Evolutionary conservation across 2,888 invertebrate species (phyloP).

Genomic region (Acanthosepion lycidas): DNA sequence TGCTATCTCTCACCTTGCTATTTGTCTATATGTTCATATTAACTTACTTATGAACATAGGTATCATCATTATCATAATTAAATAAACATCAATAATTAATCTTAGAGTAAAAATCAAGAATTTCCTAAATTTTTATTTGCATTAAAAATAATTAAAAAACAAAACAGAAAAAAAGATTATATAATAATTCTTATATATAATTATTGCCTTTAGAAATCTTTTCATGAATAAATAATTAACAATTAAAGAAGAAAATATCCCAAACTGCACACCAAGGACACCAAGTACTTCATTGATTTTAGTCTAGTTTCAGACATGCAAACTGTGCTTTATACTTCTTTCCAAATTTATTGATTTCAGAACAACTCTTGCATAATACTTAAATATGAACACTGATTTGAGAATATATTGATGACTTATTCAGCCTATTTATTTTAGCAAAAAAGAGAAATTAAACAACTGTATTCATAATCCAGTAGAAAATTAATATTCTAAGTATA

Average conservation of each 20-base stretch:
- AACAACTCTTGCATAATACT: neutral
- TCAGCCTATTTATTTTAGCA: neutral
- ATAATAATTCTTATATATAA: no score
- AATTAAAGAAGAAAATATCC: neutral
- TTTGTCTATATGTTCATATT: no score
- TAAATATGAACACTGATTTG: neutral
- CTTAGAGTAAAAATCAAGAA: neutral
- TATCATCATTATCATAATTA: no score
- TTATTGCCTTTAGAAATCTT: neutral
- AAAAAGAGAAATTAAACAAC: no score
- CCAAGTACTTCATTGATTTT: neutral
- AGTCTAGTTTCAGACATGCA: neutral
- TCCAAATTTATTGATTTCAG: conserved; percentile 17
- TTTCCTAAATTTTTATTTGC: neutral
- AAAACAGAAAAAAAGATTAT: no score
- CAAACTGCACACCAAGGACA: neutral
- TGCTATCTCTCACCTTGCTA: no score
- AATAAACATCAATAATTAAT: no score
- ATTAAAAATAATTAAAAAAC: no score
- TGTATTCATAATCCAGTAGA: no score
- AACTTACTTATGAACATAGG: no score
- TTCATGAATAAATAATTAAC: neutral
- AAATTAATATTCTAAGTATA: no score
- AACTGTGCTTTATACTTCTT: neutral
- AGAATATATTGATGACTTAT: neutral